A percentile compares a stretch with the other conserved stretches of the same genome.
These are phyloP conservation scores for Adelphocoris suturalis DNA, from an alignment of 2,888 invertebrate genomes.

Conservation along the genomic window DNA sequence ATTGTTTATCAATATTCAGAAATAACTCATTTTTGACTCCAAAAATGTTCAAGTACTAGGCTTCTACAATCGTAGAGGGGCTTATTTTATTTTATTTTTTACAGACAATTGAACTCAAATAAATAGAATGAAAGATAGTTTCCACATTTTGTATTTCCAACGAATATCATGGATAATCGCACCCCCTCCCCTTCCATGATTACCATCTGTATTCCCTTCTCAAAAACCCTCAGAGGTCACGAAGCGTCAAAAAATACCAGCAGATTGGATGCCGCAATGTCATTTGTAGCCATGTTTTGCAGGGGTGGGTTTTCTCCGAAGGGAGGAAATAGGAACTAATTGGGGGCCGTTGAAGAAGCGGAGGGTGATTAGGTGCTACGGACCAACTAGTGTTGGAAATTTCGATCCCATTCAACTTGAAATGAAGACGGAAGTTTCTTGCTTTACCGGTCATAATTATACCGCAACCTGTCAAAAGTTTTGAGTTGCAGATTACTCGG, in stretches of 20 bases:
- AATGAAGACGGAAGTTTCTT: background rate
- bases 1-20: too few relatives aligned
- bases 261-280: conserved; percentile 19
- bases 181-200: too few relatives aligned
- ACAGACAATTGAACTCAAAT: too few relatives aligned
- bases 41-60: too few relatives aligned
- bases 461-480: background rate
- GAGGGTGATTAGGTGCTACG: conserved; percentile 9
- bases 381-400: background rate
- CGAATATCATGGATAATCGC: too few relatives aligned
- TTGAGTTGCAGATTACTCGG: background rate
- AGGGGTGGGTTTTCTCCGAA: background rate
- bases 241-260: background rate
- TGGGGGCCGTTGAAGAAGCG: conserved; percentile 7
- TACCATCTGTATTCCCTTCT: background rate
- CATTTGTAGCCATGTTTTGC: conserved; percentile 30
- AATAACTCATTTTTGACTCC: too few relatives aligned
- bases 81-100: too few relatives aligned
- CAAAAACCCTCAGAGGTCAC: background rate
- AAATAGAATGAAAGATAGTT: too few relatives aligned
- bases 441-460: background rate
- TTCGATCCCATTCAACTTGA: background rate
- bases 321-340: background rate
- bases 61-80: too few relatives aligned
- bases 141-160: too few relatives aligned